Conservation (phyloP, 2,113 vertebrate genomes). For the Fregata magnificens region DNA sequence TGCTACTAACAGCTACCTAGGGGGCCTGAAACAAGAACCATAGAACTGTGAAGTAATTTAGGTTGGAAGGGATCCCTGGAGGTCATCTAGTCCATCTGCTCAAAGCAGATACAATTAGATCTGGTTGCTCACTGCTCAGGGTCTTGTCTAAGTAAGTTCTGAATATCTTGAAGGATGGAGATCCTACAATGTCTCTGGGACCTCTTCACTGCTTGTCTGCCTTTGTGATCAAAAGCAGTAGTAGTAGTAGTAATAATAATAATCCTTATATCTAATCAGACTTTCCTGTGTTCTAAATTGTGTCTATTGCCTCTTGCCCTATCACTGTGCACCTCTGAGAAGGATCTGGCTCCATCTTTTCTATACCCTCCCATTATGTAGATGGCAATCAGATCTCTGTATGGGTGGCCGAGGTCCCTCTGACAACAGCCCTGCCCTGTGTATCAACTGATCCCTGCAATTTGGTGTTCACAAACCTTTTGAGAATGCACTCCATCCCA, state of each 20-base stretch:
- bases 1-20: background rate
- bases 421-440: background rate
- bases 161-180: background rate
- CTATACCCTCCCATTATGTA: background rate
- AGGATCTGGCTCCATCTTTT: background rate
- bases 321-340: background rate
- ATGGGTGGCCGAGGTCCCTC: background rate
- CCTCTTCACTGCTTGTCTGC: background rate
- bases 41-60: background rate
- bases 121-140: background rate
- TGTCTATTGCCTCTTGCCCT: background rate
- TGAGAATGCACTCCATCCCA: background rate
- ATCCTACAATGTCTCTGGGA: background rate
- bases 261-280: background rate
- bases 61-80: background rate
- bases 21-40: background rate
- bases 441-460: background rate
- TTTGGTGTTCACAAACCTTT: background rate
- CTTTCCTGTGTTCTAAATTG: background rate
- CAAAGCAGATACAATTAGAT: background rate
- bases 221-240: background rate
- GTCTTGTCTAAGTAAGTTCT: background rate
- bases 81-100: background rate
- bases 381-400: background rate
- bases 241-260: background rate